Evolutionary conservation across 2,888 invertebrate species (phyloP), one percentile per base, ranked within the genome.

Genomic region (Shargacucullia verbasci): DNA sequence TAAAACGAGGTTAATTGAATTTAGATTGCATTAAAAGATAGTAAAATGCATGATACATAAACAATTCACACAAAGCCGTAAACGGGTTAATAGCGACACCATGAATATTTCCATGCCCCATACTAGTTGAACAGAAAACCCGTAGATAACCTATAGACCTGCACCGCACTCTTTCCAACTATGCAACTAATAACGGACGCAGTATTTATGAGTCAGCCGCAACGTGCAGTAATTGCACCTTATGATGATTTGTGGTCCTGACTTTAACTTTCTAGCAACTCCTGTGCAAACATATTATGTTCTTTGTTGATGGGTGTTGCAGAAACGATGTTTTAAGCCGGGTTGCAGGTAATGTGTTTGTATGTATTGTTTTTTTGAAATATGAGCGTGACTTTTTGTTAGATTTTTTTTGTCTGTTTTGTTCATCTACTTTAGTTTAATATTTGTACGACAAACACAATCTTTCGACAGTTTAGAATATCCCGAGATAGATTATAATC

Each of bases 231-330:
- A 91, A 91, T 92, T 91, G 90, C 90, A 83, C 85, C 83, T 89
- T 89, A 89, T 84, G 83, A 86, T 91, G 91, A 91, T 91, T 91
- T 91, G 91, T 89, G 81, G 83, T 70, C 64, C 81, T 81, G 83
- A 82, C 82, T 84, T 79, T 70, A 87, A 89, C 80, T 88, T 89
- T 73, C 76, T 75, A 70, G 56, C 54, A 70, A 64, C 60, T 70
- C 57, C 52, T 52, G 67, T 53, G 67, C 43, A 53, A 66, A 65
- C 65, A 58, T 66, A 56, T 59, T 68, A 59, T 46, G 54, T 76
- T 56, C 49, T 69, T 49, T 71, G 72, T 71, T 67, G 72, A 62
- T 58, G 50, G 41, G 52, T 73, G 58, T 57, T 69, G 58, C 46
- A 34, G 53, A 52, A 55, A 34, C 45, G 8, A 46, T 66, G 66